A percentile compares a stretch with the other conserved stretches of the same genome.
Evolutionary conservation across 2,888 invertebrate genomes (phyloP).

Genomic region (Drosophila nr. fundita): DNA sequence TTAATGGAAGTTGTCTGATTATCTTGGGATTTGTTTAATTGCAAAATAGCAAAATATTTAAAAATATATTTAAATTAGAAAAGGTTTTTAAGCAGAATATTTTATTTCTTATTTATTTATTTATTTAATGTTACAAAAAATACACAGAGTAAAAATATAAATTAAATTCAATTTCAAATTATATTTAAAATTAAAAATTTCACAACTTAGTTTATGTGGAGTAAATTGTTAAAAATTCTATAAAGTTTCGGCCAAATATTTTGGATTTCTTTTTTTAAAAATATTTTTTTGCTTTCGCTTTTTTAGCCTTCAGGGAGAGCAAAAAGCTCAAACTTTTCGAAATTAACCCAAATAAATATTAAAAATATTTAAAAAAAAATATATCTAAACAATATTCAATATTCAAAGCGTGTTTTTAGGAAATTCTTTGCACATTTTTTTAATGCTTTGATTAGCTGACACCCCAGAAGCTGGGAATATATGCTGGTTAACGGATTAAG

Average conservation of each 20-base stretch:
- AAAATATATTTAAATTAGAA: background rate
- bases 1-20: background rate
- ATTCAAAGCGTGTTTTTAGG: background rate
- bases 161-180: no score
- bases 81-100: background rate
- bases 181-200: no score
- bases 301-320: no score
- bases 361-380: background rate
- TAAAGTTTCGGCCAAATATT: background rate
- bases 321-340: background rate
- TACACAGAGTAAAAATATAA: no score
- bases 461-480: background rate
- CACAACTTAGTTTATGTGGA: no score
- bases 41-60: background rate
- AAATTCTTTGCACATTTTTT: background rate
- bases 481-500: background rate
- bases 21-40: background rate
- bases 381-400: background rate
- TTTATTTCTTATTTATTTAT: no score
- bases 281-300: background rate
- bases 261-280: background rate
- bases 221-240: background rate
- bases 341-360: background rate
- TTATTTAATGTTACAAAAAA: no score
- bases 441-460: background rate